phyloP scores from a whole-genome alignment of 2,888 invertebrate genomes.

The Dendrolimus pini region DNA sequence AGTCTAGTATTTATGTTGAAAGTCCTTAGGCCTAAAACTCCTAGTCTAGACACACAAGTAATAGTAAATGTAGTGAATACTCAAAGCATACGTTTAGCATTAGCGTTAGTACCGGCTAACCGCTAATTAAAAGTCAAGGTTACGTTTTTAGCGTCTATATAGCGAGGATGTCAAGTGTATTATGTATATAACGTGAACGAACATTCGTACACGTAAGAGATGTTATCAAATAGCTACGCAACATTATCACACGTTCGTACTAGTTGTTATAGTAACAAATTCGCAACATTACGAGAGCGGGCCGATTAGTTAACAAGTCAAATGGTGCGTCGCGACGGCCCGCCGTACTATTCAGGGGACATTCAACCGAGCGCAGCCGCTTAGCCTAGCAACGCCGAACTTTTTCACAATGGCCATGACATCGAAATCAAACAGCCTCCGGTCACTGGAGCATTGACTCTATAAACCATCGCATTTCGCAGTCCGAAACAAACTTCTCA shows the following conservation, averaged over 20 bases:
- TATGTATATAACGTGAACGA: slow-evolving; percentile 1
- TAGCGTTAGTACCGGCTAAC: slow-evolving; percentile 17
- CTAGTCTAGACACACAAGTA: neutral
- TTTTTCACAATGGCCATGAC: slow-evolving; percentile 68
- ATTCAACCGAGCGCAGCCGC: slow-evolving; percentile 52
- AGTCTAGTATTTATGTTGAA: neutral
- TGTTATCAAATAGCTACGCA: slow-evolving; percentile 11
- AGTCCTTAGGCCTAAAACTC: neutral
- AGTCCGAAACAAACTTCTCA: slow-evolving; percentile 38
- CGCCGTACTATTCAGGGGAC: slow-evolving; percentile 54
- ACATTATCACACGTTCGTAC: slow-evolving; percentile 11
- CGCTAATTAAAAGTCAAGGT: slow-evolving; percentile 28
- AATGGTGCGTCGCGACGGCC: slow-evolving; percentile 36
- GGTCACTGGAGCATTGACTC: slow-evolving; percentile 75
- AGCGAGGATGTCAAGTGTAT: slow-evolving; percentile 2
- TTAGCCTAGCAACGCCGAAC: slow-evolving; percentile 47
- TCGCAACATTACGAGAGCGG: slow-evolving; percentile 29
- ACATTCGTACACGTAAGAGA: slow-evolving; percentile 6
- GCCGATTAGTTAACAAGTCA: slow-evolving; percentile 37
- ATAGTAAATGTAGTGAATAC: neutral
- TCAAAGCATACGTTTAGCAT: slow-evolving; percentile 9
- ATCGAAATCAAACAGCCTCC: slow-evolving; percentile 68
- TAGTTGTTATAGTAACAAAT: slow-evolving; percentile 15
- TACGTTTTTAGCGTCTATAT: slow-evolving; percentile 15
- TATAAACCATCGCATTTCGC: slow-evolving; percentile 30